Evolutionary conservation across 2,888 invertebrate genomes (phyloP), one percentile per base, ranked within the genome.

Genomic region (Tinea semifulvella): DNA sequence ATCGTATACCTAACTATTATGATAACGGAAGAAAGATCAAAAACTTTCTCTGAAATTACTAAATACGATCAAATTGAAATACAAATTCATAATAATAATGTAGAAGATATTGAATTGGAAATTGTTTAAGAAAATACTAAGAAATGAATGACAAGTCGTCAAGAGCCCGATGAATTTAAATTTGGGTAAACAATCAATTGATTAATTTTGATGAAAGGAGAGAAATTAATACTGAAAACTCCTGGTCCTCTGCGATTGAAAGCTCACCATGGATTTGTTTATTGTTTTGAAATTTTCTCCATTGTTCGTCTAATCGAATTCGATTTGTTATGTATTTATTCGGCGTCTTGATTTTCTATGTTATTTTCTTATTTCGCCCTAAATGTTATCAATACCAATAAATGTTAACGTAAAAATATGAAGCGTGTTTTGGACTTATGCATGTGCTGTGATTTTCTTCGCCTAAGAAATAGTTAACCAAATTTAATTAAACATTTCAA

Each of bases 301-400:
- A 53, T 63, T 63, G 60, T 62, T 52, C 53, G 40, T 45, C 52
- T 56, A 59, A 58, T 58, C 54, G 56, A 58, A 55, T 58, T 52
- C 51, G 53, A 57, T 61, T 63, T 63, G 56, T 60, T 59, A 54
- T 18, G 36, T 36, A 36, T 36, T 36, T 36, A 36, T 36, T 36
- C 22, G 43, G 26, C 43, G 42, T 31, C 45, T 46, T 46, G 17
- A 27, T 22, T 38, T 44, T 31, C 27, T 5, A 38, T 31, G 36
- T 36, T n/a, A n/a, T n/a, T n/a, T n/a, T n/a, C n/a, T n/a, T n/a
- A n/a, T n/a, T n/a, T n/a, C n/a, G n/a, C n/a, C n/a, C n/a, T n/a
- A n/a, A n/a, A n/a, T n/a, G n/a, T n/a, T n/a, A n/a, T n/a, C n/a
- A 27, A n/a, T n/a, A n/a, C n/a, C n/a, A n/a, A n/a, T n/a, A n/a